These are phyloP conservation scores for Heteromyza rotundicornis DNA, from an alignment of 2,888 invertebrate genomes.

Conservation along the genomic window DNA sequence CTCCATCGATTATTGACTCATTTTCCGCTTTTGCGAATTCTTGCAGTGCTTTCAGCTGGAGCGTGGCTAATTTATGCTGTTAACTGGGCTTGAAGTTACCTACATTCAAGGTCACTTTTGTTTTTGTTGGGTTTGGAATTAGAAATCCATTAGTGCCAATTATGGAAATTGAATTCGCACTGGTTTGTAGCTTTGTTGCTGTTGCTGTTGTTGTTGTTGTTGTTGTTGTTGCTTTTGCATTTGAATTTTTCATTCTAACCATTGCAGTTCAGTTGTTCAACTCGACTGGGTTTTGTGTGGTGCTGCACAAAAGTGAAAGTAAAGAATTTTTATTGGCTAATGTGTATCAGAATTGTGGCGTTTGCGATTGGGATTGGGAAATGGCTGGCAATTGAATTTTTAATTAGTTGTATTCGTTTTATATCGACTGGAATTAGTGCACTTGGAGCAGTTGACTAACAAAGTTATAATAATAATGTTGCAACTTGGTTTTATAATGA, in stretches of 20 bases:
- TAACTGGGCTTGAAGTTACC: constrained; percentile 6
- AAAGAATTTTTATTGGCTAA: neutral
- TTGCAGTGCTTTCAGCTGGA: neutral
- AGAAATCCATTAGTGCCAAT: neutral
- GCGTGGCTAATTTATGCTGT: constrained; percentile 15
- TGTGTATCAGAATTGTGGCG: no score
- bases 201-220: constrained; percentile 2
- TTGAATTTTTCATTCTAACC: neutral
- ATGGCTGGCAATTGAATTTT: no score
- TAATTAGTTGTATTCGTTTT: no score
- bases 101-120: neutral
- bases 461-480: no score
- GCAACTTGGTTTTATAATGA: no score
- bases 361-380: no score
- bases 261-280: neutral
- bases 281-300: neutral
- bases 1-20: neutral
- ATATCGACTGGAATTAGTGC: no score
- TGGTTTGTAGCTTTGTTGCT: neutral
- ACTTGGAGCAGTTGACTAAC: no score
- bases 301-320: neutral
- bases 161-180: constrained; percentile 3
- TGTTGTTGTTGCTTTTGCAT: constrained; percentile 1
- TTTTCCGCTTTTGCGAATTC: neutral
- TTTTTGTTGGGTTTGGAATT: neutral